phyloP scores from a whole-genome alignment of 1,140 invertebrate genomes.

The Chrysomallon squamiferum region DNA sequence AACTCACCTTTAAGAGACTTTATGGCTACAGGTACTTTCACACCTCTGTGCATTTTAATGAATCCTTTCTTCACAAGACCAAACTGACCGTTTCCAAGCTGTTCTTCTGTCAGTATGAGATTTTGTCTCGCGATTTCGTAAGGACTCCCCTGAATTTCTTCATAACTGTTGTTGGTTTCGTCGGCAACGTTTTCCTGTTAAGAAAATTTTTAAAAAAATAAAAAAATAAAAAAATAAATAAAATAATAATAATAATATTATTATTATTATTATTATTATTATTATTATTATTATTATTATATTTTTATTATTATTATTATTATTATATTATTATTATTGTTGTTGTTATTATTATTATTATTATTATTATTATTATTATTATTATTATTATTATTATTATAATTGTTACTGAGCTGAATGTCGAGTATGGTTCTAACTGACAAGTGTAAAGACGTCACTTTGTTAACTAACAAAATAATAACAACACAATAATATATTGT shows the following conservation, averaged over 20 bases:
- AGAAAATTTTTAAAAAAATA: neutral
- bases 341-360: no score
- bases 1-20: conserved; percentile 59
- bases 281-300: no score
- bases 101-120: conserved; percentile 45
- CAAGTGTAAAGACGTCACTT: no score
- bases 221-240: neutral
- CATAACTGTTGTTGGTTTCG: conserved; percentile 35
- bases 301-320: neutral
- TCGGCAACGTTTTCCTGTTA: conserved; percentile 5
- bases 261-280: no score
- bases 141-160: conserved; percentile 47
- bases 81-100: conserved; percentile 55
- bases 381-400: no score
- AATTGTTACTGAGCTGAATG: no score
- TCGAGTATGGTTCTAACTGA: no score
- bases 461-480: no score
- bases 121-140: conserved; percentile 52
- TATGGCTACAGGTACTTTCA: conserved; percentile 51
- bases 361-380: no score
- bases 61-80: conserved; percentile 56
- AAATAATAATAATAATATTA: no score
- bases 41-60: conserved; percentile 45
- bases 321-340: no score
- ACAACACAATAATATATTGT: no score